A percentile compares a stretch with the other conserved stretches of the same genome.
Conservation (phyloP, 2,797 vertebrate genomes). For the Diplodus sargus region DNA sequence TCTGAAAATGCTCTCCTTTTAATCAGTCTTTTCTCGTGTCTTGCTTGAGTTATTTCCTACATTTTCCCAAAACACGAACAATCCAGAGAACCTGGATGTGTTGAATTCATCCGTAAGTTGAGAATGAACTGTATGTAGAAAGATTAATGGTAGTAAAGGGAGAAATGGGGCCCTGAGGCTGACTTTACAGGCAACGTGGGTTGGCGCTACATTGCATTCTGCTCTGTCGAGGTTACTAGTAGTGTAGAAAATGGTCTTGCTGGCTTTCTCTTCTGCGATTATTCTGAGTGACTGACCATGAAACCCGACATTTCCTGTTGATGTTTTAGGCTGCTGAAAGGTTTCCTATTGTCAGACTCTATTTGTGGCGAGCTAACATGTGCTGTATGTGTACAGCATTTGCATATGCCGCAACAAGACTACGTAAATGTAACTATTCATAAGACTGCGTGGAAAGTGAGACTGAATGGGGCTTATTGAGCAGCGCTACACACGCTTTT, state of each 20-base stretch:
- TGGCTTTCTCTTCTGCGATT: background rate
- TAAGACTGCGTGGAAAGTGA: no score
- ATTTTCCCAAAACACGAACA: background rate
- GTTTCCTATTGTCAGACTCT: background rate
- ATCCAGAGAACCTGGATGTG: background rate
- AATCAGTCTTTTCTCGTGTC: background rate
- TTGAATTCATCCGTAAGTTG: background rate
- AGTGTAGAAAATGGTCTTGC: background rate
- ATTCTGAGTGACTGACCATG: background rate
- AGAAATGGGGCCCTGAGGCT: background rate
- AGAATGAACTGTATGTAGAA: no score
- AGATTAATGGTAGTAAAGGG: background rate
- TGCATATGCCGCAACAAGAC: constrained; percentile 19
- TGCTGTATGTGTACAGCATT: constrained; percentile 2
- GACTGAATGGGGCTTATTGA: background rate
- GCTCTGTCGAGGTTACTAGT: background rate
- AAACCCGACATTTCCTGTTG: constrained; percentile 39
- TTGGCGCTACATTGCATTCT: constrained; percentile 9
- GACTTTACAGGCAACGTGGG: background rate
- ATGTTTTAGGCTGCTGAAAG: constrained; percentile 7
- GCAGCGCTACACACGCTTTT: background rate
- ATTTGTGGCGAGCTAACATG: constrained; percentile 1
- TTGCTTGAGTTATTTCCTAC: background rate
- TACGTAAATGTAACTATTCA: constrained; percentile 3
- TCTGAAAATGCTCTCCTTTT: no score